Conservation (phyloP, 2,113 vertebrate genomes). For the Microtus montanus region DNA sequence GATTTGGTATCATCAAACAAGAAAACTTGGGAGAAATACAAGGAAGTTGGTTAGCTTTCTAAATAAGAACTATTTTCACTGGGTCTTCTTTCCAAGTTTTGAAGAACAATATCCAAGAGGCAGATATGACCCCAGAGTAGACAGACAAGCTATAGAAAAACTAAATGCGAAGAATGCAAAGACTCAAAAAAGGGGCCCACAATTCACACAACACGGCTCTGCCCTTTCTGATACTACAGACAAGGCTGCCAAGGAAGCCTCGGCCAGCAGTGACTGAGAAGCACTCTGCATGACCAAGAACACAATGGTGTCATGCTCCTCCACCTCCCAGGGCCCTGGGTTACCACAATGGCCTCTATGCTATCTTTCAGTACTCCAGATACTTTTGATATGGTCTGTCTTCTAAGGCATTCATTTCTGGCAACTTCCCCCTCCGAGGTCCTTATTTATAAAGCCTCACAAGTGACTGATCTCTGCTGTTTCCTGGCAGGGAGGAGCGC, state of each 20-base stretch:
- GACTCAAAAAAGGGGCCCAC: neutral
- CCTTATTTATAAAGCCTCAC: neutral
- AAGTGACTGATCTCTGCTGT: neutral
- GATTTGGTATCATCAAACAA: slow-evolving; percentile 2
- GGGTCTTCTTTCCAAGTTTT: neutral
- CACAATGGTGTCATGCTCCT: neutral
- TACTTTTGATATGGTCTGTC: neutral
- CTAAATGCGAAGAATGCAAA: neutral
- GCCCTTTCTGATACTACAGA: neutral
- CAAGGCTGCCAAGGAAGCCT: neutral
- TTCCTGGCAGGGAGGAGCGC: neutral
- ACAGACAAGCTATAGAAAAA: neutral
- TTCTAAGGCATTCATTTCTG: neutral
- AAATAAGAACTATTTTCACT: neutral
- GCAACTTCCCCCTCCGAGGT: neutral
- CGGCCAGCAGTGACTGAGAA: neutral
- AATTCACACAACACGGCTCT: neutral
- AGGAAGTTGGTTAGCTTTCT: neutral
- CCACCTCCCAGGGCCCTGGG: neutral
- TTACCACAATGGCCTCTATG: neutral
- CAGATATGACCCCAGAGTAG: neutral
- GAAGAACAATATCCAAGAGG: slow-evolving; percentile 3
- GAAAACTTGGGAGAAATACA: neutral
- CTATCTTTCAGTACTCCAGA: neutral
- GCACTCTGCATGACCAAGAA: neutral